phyloP scores from a whole-genome alignment of 2,797 vertebrate species.

The Steatocranus sp. region DNA sequence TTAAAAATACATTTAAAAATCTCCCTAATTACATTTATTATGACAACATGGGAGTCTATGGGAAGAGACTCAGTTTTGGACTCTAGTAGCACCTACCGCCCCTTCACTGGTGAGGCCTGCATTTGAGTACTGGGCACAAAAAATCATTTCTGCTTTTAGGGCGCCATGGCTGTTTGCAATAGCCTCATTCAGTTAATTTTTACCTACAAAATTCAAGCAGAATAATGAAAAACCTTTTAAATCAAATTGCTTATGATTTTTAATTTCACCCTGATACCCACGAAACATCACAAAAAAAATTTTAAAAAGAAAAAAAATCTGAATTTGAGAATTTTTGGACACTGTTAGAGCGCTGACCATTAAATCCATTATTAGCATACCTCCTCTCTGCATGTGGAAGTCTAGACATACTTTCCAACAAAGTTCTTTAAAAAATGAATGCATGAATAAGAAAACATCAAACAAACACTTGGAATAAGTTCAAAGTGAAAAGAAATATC shows the following conservation, averaged over 20 bases:
- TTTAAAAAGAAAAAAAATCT: neutral
- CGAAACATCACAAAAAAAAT: neutral
- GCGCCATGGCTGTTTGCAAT: neutral
- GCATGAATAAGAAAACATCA: neutral
- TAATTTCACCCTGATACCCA: neutral
- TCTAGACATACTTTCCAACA: neutral
- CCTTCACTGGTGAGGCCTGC: neutral
- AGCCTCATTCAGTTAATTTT: neutral
- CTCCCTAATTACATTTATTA: accelerated
- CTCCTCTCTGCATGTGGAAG: neutral
- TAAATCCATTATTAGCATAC: neutral
- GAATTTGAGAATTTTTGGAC: neutral
- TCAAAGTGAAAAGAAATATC: neutral
- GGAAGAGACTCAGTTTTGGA: neutral
- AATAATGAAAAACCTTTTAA: neutral
- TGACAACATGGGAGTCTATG: neutral
- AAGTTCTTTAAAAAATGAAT: neutral
- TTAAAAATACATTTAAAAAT: neutral
- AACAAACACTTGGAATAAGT: neutral
- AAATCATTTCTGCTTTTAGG: neutral
- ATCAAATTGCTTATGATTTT: neutral
- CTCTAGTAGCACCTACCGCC: neutral
- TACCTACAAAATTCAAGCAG: neutral
- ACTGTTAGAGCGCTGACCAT: neutral
- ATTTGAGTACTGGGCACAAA: neutral